phyloP scores from a whole-genome alignment of 2,113 vertebrate genomes.

The Grallaria varia region DNA sequence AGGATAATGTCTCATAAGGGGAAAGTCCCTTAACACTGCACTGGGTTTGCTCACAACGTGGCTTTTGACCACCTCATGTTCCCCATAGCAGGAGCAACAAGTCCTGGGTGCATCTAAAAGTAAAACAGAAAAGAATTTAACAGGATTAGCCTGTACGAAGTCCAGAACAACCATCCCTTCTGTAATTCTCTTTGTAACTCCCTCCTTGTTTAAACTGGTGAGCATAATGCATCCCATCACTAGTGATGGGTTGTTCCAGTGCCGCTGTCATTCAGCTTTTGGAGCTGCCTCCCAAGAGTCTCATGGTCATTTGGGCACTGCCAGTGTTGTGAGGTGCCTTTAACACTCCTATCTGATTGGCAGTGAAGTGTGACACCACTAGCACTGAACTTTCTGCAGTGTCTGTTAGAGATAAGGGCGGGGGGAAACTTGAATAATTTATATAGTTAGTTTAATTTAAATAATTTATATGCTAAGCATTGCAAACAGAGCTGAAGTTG shows the following conservation, averaged over 20 bases:
- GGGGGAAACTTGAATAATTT: constrained; percentile 60
- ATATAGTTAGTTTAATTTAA: constrained; percentile 71
- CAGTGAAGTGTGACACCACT: constrained; percentile 30
- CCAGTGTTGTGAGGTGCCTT: not conserved
- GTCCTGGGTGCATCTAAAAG: not conserved
- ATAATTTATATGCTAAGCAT: constrained; percentile 72
- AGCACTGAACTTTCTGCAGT: constrained; percentile 52
- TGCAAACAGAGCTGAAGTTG: constrained; percentile 66
- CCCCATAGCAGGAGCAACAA: not conserved
- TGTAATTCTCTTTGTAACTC: not conserved
- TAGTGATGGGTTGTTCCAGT: not conserved
- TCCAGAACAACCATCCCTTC: not conserved
- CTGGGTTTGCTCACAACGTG: not conserved
- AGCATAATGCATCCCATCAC: not conserved
- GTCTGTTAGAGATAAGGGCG: constrained; percentile 58
- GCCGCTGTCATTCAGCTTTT: not conserved
- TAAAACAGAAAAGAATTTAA: not conserved
- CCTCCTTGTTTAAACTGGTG: not conserved
- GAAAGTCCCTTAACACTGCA: not conserved
- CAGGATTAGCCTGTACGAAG: not conserved
- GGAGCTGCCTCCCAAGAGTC: not conserved
- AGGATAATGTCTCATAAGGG: not conserved
- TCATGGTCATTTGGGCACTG: not conserved
- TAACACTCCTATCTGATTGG: constrained; percentile 35
- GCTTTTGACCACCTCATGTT: not conserved